A percentile compares a stretch with the other conserved stretches of the same genome.
Conservation (phyloP, 2,113 vertebrate species). For the Sinocyclocheilus grahami region DNA sequence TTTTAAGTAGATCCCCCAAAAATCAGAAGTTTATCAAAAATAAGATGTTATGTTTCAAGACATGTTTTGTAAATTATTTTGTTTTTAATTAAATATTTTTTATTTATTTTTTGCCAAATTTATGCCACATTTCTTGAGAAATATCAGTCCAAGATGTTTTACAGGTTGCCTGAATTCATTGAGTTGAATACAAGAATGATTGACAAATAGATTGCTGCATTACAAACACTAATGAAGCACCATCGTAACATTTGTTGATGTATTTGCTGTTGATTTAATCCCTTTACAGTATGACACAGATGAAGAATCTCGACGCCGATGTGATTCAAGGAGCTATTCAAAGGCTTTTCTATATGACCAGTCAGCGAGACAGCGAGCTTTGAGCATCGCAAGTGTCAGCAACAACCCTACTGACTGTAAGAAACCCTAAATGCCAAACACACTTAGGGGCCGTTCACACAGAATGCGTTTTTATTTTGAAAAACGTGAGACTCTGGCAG, state of each 20-base stretch:
- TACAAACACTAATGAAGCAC: neutral
- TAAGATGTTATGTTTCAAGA: too few relatives aligned
- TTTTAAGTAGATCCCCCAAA: too few relatives aligned
- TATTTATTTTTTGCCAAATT: too few relatives aligned
- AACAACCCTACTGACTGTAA: conserved; percentile 95
- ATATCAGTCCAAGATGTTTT: neutral
- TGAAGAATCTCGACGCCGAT: conserved; percentile 80
- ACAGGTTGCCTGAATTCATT: neutral
- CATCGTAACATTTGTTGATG: neutral
- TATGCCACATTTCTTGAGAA: too few relatives aligned
- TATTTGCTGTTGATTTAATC: neutral
- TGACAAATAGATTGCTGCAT: neutral
- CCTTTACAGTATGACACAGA: conserved; percentile 81
- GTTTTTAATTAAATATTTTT: too few relatives aligned
- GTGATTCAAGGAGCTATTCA: conserved; percentile 80
- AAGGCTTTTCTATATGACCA: conserved; percentile 84
- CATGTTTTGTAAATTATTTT: too few relatives aligned
- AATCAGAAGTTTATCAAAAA: neutral
- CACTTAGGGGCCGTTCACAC: neutral
- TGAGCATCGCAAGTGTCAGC: conserved; percentile 90
- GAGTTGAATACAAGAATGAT: neutral
- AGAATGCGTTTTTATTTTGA: too few relatives aligned
- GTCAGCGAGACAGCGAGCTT: conserved; percentile 82
- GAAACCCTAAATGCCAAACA: conserved; percentile 18
- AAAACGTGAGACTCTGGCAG: too few relatives aligned